A percentile compares a stretch with the other conserved stretches of the same genome.
phyloP scores from a whole-genome alignment of 2,113 vertebrate genomes.

The Seriola aureovittata region DNA sequence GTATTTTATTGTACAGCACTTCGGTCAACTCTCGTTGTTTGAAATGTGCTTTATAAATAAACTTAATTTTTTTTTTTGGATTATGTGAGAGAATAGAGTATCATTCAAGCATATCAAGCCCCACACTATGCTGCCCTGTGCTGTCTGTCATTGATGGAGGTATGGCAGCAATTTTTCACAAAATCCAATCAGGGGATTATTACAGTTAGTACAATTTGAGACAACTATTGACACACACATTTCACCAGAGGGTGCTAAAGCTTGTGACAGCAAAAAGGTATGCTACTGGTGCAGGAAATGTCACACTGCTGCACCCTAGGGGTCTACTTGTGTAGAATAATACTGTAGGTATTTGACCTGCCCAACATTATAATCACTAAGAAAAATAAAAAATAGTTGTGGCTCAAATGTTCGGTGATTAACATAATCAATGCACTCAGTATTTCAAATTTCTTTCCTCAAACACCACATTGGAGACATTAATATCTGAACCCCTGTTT shows the following conservation, averaged over 20 bases:
- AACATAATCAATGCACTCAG: not conserved
- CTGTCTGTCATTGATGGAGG: not conserved
- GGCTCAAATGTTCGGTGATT: not conserved
- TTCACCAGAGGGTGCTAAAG: slow-evolving; percentile 15
- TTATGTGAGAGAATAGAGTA: not conserved
- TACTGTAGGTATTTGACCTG: not conserved
- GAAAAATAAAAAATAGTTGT: not conserved
- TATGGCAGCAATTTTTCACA: not conserved
- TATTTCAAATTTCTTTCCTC: too few species aligned
- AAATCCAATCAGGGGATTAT: not conserved
- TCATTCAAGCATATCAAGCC: not conserved
- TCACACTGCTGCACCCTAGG: slow-evolving; percentile 47
- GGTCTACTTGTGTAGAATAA: not conserved
- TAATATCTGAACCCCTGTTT: too few species aligned
- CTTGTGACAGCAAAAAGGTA: not conserved
- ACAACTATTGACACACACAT: not conserved
- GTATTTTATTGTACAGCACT: not conserved
- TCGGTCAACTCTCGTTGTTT: too few species aligned
- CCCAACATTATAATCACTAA: not conserved
- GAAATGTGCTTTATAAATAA: too few species aligned
- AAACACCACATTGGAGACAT: too few species aligned
- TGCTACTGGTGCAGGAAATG: not conserved
- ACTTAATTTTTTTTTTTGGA: too few species aligned
- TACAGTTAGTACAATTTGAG: not conserved
- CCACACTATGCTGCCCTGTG: not conserved